Conservation (phyloP, 2,888 invertebrate species). For the Ophraella communa region DNA sequence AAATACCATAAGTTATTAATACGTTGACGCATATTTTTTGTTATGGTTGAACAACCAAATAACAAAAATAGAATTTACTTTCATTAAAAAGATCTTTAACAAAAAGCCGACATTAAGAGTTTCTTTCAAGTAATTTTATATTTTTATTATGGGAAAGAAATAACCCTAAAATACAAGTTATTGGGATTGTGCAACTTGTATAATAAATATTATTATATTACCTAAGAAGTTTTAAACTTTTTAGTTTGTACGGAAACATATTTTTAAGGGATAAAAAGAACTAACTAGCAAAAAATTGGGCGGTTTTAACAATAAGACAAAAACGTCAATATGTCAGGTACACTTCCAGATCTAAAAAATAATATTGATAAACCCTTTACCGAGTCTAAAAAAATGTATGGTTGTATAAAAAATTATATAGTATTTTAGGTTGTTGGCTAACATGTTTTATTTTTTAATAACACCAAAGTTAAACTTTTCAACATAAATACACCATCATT, state of each 20-base stretch:
- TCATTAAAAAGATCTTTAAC: neutral
- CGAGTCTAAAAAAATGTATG: too few relatives aligned
- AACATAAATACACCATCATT: too few relatives aligned
- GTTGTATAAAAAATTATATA: too few relatives aligned
- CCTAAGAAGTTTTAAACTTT: neutral
- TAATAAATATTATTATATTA: constrained; percentile 6
- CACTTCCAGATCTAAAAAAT: neutral
- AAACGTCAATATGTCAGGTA: neutral
- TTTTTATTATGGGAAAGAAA: constrained; percentile 7
- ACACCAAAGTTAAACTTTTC: too few relatives aligned
- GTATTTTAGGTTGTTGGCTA: too few relatives aligned
- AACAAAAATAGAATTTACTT: neutral
- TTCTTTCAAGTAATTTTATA: neutral
- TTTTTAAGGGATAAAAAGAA: neutral
- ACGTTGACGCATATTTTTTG: too few relatives aligned
- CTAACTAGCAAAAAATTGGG: constrained; percentile 1
- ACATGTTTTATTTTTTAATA: too few relatives aligned
- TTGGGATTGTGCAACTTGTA: constrained; percentile 1
- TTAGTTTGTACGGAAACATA: neutral
- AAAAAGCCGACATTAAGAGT: neutral
- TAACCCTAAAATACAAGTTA: neutral
- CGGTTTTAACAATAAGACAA: neutral
- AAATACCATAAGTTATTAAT: too few relatives aligned
- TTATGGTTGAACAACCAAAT: too few relatives aligned
- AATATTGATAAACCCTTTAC: too few relatives aligned